phyloP scores from a whole-genome alignment of 2,113 vertebrate genomes.

The Mormoops blainvillei region DNA sequence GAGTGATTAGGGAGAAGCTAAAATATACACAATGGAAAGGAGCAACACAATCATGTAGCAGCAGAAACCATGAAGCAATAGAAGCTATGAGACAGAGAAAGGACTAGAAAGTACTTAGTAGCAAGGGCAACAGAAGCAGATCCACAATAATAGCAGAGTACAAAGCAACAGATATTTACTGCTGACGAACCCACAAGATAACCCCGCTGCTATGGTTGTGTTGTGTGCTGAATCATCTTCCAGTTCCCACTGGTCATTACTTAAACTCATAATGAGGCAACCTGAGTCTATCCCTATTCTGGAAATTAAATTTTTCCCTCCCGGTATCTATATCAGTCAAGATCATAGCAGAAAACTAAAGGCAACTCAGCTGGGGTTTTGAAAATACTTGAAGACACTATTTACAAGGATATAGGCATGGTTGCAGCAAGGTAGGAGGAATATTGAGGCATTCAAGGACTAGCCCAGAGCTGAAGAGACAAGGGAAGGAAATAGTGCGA shows the following conservation, averaged over 20 bases:
- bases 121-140: conserved; percentile 20
- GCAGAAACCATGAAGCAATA: conserved; percentile 4
- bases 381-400: conserved; percentile 13
- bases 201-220: background rate
- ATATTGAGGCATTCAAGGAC: background rate
- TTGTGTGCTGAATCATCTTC: conserved; percentile 31
- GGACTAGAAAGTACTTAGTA: conserved; percentile 4
- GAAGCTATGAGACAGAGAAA: background rate
- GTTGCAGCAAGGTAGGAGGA: background rate
- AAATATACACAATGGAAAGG: background rate
- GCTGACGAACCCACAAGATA: background rate
- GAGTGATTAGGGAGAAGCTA: background rate
- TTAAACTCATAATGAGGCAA: background rate
- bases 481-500: background rate
- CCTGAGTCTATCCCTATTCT: conserved; percentile 4
- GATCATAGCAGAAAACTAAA: conserved; percentile 39
- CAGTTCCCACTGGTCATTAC: background rate
- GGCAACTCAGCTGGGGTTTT: background rate
- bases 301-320: conserved; percentile 41
- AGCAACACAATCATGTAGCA: background rate
- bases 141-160: background rate
- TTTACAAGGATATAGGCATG: background rate
- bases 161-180: background rate
- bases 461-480: background rate
- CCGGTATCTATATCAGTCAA: background rate